Evolutionary conservation across 2,888 invertebrate genomes (phyloP), one percentile per base, ranked within the genome.

Genomic region (Oscheius onirici): DNA sequence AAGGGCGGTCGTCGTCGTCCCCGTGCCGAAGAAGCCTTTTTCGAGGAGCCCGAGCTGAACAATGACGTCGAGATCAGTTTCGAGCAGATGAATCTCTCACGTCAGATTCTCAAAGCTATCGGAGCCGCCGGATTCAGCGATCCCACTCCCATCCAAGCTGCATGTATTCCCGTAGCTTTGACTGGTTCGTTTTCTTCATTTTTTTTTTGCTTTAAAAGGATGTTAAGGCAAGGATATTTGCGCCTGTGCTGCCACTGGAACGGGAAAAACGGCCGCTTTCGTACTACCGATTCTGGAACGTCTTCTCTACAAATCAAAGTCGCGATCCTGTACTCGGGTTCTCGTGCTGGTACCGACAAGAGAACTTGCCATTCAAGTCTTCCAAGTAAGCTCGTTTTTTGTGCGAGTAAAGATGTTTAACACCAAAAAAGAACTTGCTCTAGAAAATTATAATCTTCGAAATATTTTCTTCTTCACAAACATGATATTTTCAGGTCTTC

Each of bases 221-320:
- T n/a, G 49, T 52, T 28, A 17, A 63, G 61, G 74, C 13, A 69
- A 83, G 60, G 99, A 99, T 89, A 92, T 99, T 81, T 97, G 97
- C 90, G 99, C 96, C 11, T 99, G 97, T 90, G 97, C 99, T 34
- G 96, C 97, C 0, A 99, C 97, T 0, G 99, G 99, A 65, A 90
- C 90, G 71, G 90, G 97, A 67, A 99, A 99, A 91, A 99, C 99
- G 0, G 96, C 95, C 0, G 97, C 99, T 0, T 99, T 97, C 89
- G 97, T 99, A 94, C 89, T 99, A 81, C 99, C 99, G 0, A 95
- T 96, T 1, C 88, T 99, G 66, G 99, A 99, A 89, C 91, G 97
- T 76, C 90, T 99, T 74, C 89, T 97, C 13, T 97, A 94, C 88
- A 92, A 93, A 81, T 93, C 95, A 0, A 90, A 91, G 43, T 91